These are phyloP conservation scores for Mesaphorura yosii DNA, from an alignment of 1,140 invertebrate species.

Conservation along the genomic window DNA sequence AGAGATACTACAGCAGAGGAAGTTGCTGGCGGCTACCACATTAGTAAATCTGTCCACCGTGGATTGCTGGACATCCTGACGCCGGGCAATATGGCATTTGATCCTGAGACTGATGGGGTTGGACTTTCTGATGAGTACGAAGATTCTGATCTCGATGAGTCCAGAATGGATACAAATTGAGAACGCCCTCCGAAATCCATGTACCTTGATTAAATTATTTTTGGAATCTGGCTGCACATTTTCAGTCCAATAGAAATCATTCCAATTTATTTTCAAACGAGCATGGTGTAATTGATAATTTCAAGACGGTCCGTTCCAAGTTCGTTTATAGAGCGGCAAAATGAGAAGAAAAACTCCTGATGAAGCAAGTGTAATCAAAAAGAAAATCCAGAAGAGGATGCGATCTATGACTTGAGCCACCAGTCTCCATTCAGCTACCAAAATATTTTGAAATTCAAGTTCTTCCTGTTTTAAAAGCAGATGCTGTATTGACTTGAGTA, in stretches of 20 bases:
- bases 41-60: constrained; percentile 67
- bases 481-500: constrained; percentile 12
- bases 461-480: constrained; percentile 18
- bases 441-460: constrained; percentile 24
- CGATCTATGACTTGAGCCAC: constrained; percentile 46
- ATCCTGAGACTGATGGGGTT: constrained; percentile 6
- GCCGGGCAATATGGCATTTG: constrained; percentile 11
- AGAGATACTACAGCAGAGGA: constrained; percentile 61
- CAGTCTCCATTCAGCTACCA: constrained; percentile 44
- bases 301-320: constrained; percentile 25
- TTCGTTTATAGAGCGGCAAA: constrained; percentile 38
- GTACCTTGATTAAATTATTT: no score
- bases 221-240: no score
- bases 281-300: no score
- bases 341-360: constrained; percentile 42
- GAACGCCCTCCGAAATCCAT: no score
- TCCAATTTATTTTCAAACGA: no score
- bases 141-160: no score
- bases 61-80: constrained; percentile 79
- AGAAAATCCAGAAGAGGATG: constrained; percentile 49
- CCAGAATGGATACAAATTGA: no score
- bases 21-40: constrained; percentile 74
- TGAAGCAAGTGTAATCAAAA: constrained; percentile 41
- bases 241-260: no score
- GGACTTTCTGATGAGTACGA: no score